Conservation (phyloP, 1,140 invertebrate genomes). For the Calliphora vicina region DNA sequence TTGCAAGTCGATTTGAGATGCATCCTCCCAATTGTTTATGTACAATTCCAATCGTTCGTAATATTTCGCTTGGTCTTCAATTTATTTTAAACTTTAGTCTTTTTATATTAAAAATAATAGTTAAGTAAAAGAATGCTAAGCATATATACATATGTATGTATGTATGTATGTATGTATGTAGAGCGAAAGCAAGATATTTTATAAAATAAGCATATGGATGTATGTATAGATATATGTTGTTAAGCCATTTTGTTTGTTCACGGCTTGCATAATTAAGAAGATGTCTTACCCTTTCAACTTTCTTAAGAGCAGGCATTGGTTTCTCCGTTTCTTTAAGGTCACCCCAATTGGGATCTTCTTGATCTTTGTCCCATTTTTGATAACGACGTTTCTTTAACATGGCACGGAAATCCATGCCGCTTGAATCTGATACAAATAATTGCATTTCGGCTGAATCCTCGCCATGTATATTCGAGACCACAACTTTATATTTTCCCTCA, state of each 20-base stretch:
- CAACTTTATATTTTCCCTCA: constrained; percentile 95
- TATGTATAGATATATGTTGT: no score
- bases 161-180: no score
- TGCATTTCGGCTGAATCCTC: constrained; percentile 94
- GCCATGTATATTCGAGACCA: constrained; percentile 91
- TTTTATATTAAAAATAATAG: no score
- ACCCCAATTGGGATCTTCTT: constrained; percentile 90
- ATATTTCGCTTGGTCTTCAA: no score
- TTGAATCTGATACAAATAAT: constrained; percentile 95
- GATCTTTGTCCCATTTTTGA: constrained; percentile 90
- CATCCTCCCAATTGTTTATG: no score
- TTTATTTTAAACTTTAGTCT: no score
- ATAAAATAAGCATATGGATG: no score
- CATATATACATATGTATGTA: no score
- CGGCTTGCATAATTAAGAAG: neutral
- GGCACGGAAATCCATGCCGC: constrained; percentile 97
- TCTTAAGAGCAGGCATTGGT: constrained; percentile 82
- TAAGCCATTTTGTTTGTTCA: neutral
- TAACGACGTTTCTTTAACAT: constrained; percentile 97
- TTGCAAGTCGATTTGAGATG: no score
- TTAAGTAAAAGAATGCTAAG: no score
- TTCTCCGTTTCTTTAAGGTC: constrained; percentile 93
- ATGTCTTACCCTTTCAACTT: constrained; percentile 86
- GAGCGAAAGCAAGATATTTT: no score
- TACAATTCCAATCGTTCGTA: no score